phyloP scores from a whole-genome alignment of 2,113 vertebrate species.

The Gallinago media region DNA sequence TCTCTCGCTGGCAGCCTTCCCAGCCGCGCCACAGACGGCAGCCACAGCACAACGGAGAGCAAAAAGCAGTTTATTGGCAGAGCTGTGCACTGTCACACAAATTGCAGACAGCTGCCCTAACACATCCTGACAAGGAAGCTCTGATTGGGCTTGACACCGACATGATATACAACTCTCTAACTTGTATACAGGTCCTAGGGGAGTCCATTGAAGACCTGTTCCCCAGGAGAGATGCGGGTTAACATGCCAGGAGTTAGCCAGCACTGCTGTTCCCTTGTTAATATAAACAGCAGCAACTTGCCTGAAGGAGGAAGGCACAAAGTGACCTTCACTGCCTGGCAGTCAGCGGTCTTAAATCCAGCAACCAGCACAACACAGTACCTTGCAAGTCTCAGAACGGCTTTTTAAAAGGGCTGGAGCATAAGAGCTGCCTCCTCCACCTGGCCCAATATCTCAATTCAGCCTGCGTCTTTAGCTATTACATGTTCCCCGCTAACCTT shows the following conservation, averaged over 20 bases:
- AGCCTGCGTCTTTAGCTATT: not conserved
- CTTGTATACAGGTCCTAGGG: not conserved
- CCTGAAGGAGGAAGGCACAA: not conserved
- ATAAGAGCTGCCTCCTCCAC: not conserved
- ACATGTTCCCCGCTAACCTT: rapidly evolving
- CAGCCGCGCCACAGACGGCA: constrained; percentile 35
- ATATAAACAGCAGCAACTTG: not conserved
- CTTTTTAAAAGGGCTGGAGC: not conserved
- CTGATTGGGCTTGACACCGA: not conserved
- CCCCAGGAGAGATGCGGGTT: not conserved
- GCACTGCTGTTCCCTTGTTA: not conserved
- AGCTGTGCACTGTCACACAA: constrained; percentile 16
- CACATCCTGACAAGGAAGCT: constrained; percentile 8
- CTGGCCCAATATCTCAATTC: not conserved
- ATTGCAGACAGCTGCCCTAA: constrained; percentile 58
- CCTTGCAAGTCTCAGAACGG: not conserved
- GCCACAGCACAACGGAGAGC: not conserved
- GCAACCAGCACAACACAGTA: not conserved
- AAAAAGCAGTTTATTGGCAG: constrained; percentile 32
- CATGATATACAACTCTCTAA: not conserved
- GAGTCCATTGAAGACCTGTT: not conserved
- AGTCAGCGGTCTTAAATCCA: not conserved
- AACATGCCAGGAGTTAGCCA: not conserved
- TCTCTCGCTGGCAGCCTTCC: constrained; percentile 65
- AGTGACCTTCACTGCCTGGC: not conserved